A percentile compares a stretch with the other conserved stretches of the same genome.
Evolutionary conservation across 2,797 vertebrate species (phyloP).

Genomic region (Micropoecilia bifurca): DNA sequence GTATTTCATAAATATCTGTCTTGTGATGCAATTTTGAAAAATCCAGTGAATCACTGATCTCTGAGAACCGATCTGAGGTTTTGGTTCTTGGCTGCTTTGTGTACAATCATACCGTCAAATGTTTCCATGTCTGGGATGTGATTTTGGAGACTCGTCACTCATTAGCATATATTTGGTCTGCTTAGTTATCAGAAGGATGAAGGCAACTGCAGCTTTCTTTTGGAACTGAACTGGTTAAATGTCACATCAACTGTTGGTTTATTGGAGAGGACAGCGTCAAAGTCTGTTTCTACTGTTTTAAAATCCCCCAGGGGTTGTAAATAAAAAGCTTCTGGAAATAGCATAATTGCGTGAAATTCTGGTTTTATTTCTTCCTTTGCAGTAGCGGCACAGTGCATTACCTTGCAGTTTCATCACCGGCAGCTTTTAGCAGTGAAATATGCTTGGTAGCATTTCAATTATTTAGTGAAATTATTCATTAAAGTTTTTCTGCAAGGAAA

Average conservation of each 20-base stretch:
- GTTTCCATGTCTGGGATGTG: background rate
- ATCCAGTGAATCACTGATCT: background rate
- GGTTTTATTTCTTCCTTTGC: background rate
- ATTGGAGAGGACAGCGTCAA: background rate
- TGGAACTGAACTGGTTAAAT: background rate
- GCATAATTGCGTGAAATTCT: too few relatives aligned
- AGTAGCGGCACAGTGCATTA: background rate
- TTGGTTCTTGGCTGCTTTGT: background rate
- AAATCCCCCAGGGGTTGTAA: too few relatives aligned
- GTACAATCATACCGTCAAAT: background rate
- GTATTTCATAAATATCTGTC: background rate
- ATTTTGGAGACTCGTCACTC: background rate
- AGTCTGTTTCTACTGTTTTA: background rate
- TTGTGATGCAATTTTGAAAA: background rate
- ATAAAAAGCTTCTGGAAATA: too few relatives aligned
- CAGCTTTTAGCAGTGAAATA: background rate
- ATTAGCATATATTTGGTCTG: background rate
- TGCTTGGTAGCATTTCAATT: slow-evolving; percentile 3
- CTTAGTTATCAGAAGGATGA: background rate
- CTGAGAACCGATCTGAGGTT: background rate
- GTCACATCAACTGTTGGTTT: background rate
- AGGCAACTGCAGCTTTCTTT: background rate
- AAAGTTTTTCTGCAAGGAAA: slow-evolving; percentile 9
- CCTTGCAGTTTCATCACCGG: background rate
- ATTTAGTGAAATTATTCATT: background rate